Evolutionary conservation across 2,888 invertebrate species (phyloP), one percentile per base, ranked within the genome.

Genomic region (Tribolium freemani): DNA sequence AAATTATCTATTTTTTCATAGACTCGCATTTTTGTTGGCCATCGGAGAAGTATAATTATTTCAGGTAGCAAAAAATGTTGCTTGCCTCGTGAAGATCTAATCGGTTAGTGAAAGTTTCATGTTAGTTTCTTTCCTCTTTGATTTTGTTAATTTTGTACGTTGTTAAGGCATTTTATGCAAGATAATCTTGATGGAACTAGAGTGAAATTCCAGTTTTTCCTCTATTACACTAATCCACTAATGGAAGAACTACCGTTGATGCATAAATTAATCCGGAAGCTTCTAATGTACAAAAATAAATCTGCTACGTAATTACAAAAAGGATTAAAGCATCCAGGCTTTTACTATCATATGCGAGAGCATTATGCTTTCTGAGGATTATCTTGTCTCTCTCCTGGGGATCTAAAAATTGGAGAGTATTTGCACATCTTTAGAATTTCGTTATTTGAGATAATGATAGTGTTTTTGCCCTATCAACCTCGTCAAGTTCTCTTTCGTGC

Each of bases 221-320:
- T 38, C 38, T 38, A 2, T 26, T 38, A 38, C 8, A 1, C 8
- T n/a, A 6, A n/a, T 38, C n/a, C 38, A n/a, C 38, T 38, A 38
- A 38, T 38, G 38, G 38, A 38, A n/a, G 38, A 38, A 38, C n/a
- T 38, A 38, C 38, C 38, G 38, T 38, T 38, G 38, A 38, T 38
- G 38, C 38, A 38, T 38, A 38, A 5, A 38, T 38, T 51, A 51
- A 51, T 51, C 51, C 56, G 38, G 31, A 30, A 31, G 30, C 20
- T 31, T 31, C 11, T 56, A 56, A 56, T 31, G 56, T 56, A 51
- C 9, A 51, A 16, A 16, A 38, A 38, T 38, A 38, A 38, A 38
- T 38, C 38, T 38, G 38, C 38, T n/a, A 38, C 38, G 8, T 38
- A n/a, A 38, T 38, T 38, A 38, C 38, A 38, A 38, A 38, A 38